phyloP scores from a whole-genome alignment of 2,113 vertebrate genomes.

The Sminthopsis crassicaudata region DNA sequence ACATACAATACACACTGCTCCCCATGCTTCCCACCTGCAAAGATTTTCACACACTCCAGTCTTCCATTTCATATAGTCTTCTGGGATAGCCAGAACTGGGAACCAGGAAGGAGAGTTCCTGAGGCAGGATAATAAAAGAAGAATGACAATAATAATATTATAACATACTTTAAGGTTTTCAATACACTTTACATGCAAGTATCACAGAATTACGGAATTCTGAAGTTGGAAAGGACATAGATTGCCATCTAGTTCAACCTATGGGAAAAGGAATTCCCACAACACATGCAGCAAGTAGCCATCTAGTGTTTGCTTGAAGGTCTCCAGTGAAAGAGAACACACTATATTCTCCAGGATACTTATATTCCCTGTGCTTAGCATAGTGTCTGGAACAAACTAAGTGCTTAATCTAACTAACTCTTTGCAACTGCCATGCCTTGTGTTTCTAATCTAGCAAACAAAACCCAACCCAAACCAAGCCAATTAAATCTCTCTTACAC shows the following conservation, averaged over 20 bases:
- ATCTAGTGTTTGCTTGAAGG: background rate
- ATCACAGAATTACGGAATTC: background rate
- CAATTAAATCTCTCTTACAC: background rate
- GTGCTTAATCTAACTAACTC: background rate
- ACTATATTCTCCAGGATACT: background rate
- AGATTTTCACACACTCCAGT: background rate
- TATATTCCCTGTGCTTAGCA: background rate
- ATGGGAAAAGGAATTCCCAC: background rate
- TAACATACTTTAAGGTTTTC: background rate
- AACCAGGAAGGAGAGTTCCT: background rate
- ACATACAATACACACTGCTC: too few species aligned
- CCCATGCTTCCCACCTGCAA: background rate
- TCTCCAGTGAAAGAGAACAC: background rate
- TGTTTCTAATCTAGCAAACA: background rate
- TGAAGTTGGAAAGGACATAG: background rate
- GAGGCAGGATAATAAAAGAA: background rate
- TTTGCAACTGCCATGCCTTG: background rate
- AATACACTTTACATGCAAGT: background rate
- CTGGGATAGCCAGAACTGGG: background rate
- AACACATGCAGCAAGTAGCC: background rate
- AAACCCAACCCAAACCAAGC: background rate
- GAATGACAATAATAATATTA: background rate
- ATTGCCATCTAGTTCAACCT: background rate
- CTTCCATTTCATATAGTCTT: background rate
- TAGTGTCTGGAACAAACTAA: background rate